Base-by-base conservation (phyloP, 1,140 invertebrate species). In the Streblospio benedicti region DNA sequence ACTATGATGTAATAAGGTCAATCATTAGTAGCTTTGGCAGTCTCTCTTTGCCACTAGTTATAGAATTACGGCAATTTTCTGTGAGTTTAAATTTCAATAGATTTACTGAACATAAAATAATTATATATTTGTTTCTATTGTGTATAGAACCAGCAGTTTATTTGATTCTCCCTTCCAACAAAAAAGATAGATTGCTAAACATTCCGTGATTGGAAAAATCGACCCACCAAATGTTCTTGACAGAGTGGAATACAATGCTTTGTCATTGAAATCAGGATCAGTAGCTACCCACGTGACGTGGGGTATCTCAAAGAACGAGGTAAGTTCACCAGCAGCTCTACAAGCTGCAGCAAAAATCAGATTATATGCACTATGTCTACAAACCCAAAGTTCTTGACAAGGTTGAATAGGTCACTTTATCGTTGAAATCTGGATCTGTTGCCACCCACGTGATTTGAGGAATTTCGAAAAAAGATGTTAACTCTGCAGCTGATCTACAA, bases 381-480 rank as follows among this genome's bases (percentile, higher is more conserved):
- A n/a, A n/a, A n/a, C n/a, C n/a, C 5, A 61, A 54, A 1, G 54
- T 57, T 18, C 54, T 27, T 6, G 16, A 32, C 12, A 61, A 20
- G 12, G 60, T 61, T 20, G 53, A 23, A 33, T 49, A 61, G 14
- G 18, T 35, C 2, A 16, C 25, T 25, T 58, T 47, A 33, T 61
- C 52, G 38, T 44, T 57, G 20, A 61, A 50, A 20, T 61, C 60
- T 6, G 60, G 55, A 35, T 58, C 60, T 14, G 54, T 57, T 2
- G 60, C 60, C 45, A 62, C 60, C 60, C 60, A 62, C 33, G 60
- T 50, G 1, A 62, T 62, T 32, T 51, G 33, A 2, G 60, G 60
- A 18, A 61, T 62, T 44, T 62, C 35, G 38, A 60, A 62, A 16
- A 33, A 58, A 2, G 60, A 62, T 16, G 60, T 49, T 35, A 62